These are phyloP conservation scores for Mormyrops attenuatus DNA, from an alignment of 2,797 vertebrate genomes.

Conservation along the genomic window DNA sequence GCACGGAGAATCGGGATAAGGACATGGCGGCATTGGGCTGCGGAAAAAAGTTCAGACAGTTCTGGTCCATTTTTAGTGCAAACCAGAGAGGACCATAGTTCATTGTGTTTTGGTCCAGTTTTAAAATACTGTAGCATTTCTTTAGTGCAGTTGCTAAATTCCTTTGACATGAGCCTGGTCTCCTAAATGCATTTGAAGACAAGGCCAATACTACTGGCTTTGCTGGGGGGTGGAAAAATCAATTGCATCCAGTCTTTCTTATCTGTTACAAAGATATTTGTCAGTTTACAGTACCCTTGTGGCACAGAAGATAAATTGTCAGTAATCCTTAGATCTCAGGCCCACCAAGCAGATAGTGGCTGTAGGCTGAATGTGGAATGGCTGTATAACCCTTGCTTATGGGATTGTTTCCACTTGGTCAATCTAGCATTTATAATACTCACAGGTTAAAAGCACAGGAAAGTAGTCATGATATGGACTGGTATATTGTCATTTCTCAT, in stretches of 20 bases:
- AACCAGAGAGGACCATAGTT: background rate
- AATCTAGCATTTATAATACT: background rate
- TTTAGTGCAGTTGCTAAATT: background rate
- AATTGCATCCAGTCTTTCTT: slow-evolving; percentile 11
- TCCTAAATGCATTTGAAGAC: background rate
- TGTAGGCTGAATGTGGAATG: background rate
- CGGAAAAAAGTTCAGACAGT: background rate
- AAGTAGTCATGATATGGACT: background rate
- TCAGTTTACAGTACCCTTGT: background rate
- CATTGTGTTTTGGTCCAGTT: background rate
- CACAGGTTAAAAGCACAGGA: background rate
- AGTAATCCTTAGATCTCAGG: background rate
- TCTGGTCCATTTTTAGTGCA: background rate
- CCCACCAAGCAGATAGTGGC: background rate
- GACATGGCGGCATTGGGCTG: background rate
- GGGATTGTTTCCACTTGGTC: background rate
- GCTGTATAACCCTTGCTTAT: background rate
- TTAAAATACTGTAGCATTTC: background rate
- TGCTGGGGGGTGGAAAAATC: background rate
- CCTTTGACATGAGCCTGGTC: background rate
- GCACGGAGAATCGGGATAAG: background rate
- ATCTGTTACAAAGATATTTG: slow-evolving; percentile 12
- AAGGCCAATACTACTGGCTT: background rate
- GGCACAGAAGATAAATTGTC: slow-evolving; percentile 7
- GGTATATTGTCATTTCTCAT: background rate